phyloP scores from a whole-genome alignment of 2,888 invertebrate genomes.

The Ennomos erosarius region DNA sequence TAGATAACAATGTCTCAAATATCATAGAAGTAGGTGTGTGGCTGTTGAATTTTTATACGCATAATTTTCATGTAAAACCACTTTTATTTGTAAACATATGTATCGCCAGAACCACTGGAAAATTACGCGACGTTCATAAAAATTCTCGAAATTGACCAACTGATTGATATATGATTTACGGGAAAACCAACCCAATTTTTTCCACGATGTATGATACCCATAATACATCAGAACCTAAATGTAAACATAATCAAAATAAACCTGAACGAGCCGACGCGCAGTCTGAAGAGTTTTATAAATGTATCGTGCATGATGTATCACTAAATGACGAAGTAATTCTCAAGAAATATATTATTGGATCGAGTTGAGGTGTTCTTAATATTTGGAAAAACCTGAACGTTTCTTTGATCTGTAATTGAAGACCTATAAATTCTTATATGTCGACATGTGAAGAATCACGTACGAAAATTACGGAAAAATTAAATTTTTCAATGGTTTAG shows the following conservation, averaged over 20 bases:
- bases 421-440: background rate
- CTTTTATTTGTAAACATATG: too few species aligned
- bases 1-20: too few species aligned
- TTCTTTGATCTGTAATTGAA: slow-evolving; percentile 12
- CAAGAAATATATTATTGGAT: slow-evolving; percentile 30
- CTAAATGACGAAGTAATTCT: slow-evolving; percentile 12
- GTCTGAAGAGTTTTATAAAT: slow-evolving; percentile 61
- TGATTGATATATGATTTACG: slow-evolving; percentile 20
- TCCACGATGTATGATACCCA: slow-evolving; percentile 23
- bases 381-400: slow-evolving; percentile 27
- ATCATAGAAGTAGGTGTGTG: too few species aligned
- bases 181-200: slow-evolving; percentile 16
- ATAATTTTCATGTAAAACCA: too few species aligned
- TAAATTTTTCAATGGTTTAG: too few species aligned
- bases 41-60: too few species aligned
- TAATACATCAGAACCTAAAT: slow-evolving; percentile 27
- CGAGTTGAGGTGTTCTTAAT: slow-evolving; percentile 33
- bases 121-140: background rate
- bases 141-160: slow-evolving; percentile 15
- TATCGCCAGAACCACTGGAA: too few species aligned
- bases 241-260: slow-evolving; percentile 52
- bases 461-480: too few species aligned
- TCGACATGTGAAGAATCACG: background rate
- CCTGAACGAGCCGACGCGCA: slow-evolving; percentile 57
- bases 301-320: slow-evolving; percentile 42